Percentiles rank a stretch among this genome's conserved stretches.
Evolutionary conservation across 2,888 invertebrate species (phyloP).

Genomic region (Hartigia nigra): DNA sequence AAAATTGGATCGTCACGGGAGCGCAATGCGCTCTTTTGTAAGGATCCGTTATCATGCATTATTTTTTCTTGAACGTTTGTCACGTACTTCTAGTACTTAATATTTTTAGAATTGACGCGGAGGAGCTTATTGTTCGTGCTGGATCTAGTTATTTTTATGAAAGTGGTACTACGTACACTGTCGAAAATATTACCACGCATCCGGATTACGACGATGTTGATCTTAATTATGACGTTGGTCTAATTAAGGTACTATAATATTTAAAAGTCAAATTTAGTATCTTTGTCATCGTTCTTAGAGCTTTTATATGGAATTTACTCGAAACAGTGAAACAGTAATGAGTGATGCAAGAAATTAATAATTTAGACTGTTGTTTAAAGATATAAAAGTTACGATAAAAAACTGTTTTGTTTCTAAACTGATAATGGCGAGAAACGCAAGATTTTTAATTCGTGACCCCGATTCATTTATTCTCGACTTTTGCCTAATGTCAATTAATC

Average conservation of each 20-base stretch:
- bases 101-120: background rate
- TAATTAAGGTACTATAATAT: conserved; percentile 40
- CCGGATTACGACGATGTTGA: conserved; percentile 37
- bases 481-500: no score
- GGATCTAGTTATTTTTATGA: conserved; percentile 42
- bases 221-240: conserved; percentile 46
- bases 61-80: background rate
- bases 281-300: no score
- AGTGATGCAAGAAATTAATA: no score
- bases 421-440: no score
- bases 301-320: background rate
- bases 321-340: no score
- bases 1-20: conserved; percentile 49
- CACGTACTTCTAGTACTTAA: no score
- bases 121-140: conserved; percentile 40
- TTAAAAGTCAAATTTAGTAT: background rate
- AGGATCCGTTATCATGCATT: background rate
- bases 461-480: no score
- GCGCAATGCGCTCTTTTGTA: conserved; percentile 47
- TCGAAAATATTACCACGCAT: conserved; percentile 40
- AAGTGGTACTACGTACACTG: conserved; percentile 36
- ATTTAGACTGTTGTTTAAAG: no score
- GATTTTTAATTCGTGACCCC: no score
- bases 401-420: no score
- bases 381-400: no score